Conservation (phyloP, 2,113 vertebrate genomes). For the Cinclus cinclus region DNA sequence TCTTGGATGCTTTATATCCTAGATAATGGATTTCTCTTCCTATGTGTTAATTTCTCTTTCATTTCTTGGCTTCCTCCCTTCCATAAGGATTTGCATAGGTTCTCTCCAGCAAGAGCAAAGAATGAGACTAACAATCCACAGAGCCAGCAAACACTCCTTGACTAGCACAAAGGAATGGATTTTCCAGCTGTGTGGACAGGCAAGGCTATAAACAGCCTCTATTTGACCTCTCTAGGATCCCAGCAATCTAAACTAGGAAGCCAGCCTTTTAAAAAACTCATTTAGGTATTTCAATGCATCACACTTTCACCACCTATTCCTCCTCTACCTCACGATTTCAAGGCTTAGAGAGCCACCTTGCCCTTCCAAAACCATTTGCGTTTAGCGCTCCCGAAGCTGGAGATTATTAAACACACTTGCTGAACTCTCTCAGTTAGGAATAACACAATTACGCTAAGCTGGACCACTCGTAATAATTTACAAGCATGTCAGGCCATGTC, state of each 20-base stretch:
- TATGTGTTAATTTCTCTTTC: neutral
- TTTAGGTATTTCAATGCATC: neutral
- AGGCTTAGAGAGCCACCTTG: neutral
- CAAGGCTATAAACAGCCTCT: neutral
- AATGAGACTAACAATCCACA: neutral
- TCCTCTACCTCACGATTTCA: neutral
- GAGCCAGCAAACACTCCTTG: neutral
- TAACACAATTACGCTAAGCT: neutral
- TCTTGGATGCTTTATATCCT: too few relatives aligned
- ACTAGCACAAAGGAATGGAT: fast-evolving
- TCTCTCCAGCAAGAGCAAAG: neutral
- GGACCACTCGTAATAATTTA: neutral
- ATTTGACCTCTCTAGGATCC: neutral
- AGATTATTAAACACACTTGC: neutral
- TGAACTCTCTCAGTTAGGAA: neutral
- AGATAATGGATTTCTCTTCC: neutral
- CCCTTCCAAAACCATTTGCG: neutral
- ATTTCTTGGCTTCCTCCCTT: neutral
- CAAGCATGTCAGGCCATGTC: neutral
- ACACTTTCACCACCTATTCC: neutral
- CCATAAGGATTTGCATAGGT: neutral
- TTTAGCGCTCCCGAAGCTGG: neutral
- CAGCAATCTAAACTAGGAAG: neutral
- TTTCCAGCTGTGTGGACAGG: neutral
- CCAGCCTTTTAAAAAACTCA: neutral